Percentiles rank a stretch among this genome's conserved stretches.
Conservation (phyloP, 2,888 invertebrate species). For the Ophion costatus region DNA sequence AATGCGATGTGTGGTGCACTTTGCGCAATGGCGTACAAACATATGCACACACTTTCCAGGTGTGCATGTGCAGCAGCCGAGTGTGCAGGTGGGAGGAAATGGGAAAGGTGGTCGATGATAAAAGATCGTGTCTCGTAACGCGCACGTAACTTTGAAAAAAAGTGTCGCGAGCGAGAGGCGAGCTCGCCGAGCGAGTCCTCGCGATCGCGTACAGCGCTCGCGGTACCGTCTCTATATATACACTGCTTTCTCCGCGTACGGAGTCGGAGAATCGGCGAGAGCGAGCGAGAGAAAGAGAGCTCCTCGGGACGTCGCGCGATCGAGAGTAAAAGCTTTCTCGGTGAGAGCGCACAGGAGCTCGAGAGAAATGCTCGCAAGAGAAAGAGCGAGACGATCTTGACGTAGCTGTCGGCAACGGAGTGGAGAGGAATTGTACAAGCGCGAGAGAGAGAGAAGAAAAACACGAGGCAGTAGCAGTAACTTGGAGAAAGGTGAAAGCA, state of each 20-base stretch:
- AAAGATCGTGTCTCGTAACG: slow-evolving; percentile 46
- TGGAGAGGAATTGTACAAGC: slow-evolving; percentile 39
- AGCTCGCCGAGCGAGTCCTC: slow-evolving; percentile 31
- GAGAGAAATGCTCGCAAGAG: slow-evolving; percentile 58
- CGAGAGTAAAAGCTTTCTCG: slow-evolving; percentile 82
- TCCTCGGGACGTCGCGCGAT: slow-evolving; percentile 67
- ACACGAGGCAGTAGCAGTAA: slow-evolving; percentile 41
- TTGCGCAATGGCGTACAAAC: background rate
- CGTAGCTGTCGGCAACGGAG: slow-evolving; percentile 29
- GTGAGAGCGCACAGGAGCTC: slow-evolving; percentile 38
- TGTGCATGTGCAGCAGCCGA: slow-evolving; percentile 3
- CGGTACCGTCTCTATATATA: slow-evolving; percentile 14
- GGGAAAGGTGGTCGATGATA: slow-evolving; percentile 38
- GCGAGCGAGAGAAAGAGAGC: slow-evolving; percentile 41
- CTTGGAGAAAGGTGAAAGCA: slow-evolving; percentile 83
- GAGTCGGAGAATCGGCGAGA: slow-evolving; percentile 30
- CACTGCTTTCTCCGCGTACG: slow-evolving; percentile 63
- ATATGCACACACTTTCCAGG: background rate
- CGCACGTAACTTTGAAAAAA: slow-evolving; percentile 48
- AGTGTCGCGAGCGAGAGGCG: slow-evolving; percentile 43
- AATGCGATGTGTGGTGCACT: background rate
- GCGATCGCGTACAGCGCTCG: slow-evolving; percentile 30
- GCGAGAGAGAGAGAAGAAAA: slow-evolving; percentile 49
- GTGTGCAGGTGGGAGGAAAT: slow-evolving; percentile 6
- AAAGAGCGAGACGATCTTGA: slow-evolving; percentile 36